Conservation (phyloP, 2,888 invertebrate species). For the Apotomis turbidana region DNA sequence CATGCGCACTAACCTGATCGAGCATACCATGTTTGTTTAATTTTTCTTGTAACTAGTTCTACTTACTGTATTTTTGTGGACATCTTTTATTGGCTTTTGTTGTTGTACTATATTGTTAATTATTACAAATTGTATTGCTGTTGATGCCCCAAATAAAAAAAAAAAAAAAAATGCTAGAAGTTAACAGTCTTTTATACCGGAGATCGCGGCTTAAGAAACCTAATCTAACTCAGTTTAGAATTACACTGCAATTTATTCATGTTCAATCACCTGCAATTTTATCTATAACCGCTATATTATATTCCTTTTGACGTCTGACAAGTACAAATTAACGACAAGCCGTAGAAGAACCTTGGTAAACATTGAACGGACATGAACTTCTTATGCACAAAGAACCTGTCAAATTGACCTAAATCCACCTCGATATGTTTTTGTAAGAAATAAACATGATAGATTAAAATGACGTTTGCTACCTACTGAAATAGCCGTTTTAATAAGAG, state of each 20-base stretch:
- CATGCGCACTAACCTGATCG: no score
- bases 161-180: no score
- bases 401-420: constrained; percentile 16
- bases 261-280: constrained; percentile 21
- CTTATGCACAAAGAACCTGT: constrained; percentile 17
- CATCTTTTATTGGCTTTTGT: no score
- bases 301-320: constrained; percentile 18
- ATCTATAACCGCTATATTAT: not conserved
- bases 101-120: no score
- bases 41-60: no score
- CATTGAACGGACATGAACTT: constrained; percentile 26
- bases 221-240: not conserved
- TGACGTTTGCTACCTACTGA: not conserved
- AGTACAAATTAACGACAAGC: constrained; percentile 10
- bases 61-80: no score
- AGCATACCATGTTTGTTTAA: no score
- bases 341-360: constrained; percentile 6
- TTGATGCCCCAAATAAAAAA: no score
- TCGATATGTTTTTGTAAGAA: not conserved
- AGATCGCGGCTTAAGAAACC: not conserved
- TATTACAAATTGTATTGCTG: no score
- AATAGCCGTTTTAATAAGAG: no score
- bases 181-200: not conserved
- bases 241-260: not conserved
- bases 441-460: not conserved